phyloP scores from a whole-genome alignment of 2,888 invertebrate species.

The Cheilosia vernalis region DNA sequence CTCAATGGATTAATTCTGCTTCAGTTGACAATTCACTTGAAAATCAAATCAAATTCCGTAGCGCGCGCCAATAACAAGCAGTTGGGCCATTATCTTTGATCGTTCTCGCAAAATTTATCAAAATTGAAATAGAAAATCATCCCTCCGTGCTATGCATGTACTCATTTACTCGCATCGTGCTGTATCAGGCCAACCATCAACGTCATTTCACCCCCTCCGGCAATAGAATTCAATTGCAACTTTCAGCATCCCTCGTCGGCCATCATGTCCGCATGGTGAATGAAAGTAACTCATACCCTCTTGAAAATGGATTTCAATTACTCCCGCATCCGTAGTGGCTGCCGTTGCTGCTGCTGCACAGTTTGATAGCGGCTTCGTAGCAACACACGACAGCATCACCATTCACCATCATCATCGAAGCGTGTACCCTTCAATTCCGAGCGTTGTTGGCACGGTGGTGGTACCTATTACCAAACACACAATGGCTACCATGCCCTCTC shows the following conservation, averaged over 20 bases:
- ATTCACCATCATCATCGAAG: constrained; percentile 69
- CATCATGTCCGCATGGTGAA: constrained; percentile 40
- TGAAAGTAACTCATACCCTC: constrained; percentile 44
- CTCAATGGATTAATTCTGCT: constrained; percentile 54
- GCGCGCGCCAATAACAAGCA: constrained; percentile 39
- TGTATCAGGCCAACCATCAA: constrained; percentile 33
- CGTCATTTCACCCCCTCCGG: constrained; percentile 44
- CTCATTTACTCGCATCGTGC: constrained; percentile 54
- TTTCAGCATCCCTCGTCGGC: constrained; percentile 71
- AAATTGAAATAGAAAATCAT: constrained; percentile 74
- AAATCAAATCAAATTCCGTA: constrained; percentile 73
- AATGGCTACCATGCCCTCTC: constrained; percentile 37
- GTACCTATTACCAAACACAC: constrained; percentile 59
- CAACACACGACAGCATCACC: constrained; percentile 69
- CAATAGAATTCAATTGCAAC: constrained; percentile 73
- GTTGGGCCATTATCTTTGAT: constrained; percentile 70
- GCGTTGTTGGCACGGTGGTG: constrained; percentile 38
- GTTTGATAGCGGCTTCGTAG: constrained; percentile 67
- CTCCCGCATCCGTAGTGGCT: constrained; percentile 68
- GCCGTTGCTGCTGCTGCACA: constrained; percentile 60
- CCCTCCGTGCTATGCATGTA: constrained; percentile 17
- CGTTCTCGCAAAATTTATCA: constrained; percentile 69
- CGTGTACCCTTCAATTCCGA: constrained; percentile 70
- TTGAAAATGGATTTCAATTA: constrained; percentile 70
- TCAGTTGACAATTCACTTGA: constrained; percentile 74